Evolutionary conservation across 2,797 vertebrate species (phyloP), one percentile per base, ranked within the genome.

Genomic region (Balearica regulorum): DNA sequence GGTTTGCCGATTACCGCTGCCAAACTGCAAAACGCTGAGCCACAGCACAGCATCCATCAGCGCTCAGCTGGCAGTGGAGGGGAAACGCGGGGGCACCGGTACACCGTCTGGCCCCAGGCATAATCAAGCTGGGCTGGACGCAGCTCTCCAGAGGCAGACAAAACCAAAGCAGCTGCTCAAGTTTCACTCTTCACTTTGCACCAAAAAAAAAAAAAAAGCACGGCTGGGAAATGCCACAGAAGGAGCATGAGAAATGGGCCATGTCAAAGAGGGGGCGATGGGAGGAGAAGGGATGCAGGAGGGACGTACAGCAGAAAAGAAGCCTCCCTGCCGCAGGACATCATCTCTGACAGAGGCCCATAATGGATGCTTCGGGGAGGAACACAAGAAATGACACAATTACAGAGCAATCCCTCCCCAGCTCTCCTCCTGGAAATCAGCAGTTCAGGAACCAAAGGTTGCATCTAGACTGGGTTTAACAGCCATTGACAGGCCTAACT

Each of bases 41-140:
- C 3, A 2, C 6, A 2, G 51, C 60, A 79, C 51, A 81, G 66
- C 60, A 76, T 51, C 70, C 13, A 6, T 72, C 68, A 55, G 31
- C 5, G 1, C 41, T 78, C 76, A 55, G 61, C 16, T 10, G 7
- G 53, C 4, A 2, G 61, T 4, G 1, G 33, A 76, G 29, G 21
- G 31, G 54, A 77, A 81, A 51, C 2, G 1, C 3, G 3, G 39
- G 37, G 83, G 13, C 66, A 72, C 6, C 0, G 0, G 17, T 51
- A 62, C 5, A 0, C 37, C 22, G 51, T 24, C 83, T 81, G n/a
- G 66, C 51, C 35, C 24, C 37, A 29, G 43, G 25, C 11, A 4
- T 39, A 76, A 84, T 65, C 39, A 51, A 89, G 28, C 43, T 4
- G 6, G 28, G 44, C 39, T 85, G 33, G 78, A 80, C 37, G 48